Base-by-base conservation (phyloP, 2,888 invertebrate species). In the Allygus modestus region DNA sequence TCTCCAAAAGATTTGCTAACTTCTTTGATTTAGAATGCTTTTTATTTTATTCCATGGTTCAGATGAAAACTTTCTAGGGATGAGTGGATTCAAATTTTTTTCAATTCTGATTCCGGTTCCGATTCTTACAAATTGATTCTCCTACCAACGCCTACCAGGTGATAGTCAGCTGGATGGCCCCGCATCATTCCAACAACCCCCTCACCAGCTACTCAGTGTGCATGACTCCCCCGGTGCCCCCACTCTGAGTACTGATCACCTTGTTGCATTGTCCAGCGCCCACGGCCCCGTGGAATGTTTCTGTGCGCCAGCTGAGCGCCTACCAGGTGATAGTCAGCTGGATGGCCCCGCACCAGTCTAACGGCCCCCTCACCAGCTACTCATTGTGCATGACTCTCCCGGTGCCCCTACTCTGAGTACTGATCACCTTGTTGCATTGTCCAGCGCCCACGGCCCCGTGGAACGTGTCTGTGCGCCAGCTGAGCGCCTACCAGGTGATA, bases 161-260 rank as follows among this genome's bases (percentile, higher is more conserved):
- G 20, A 91, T 93, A 86, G 91, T 96, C 0, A 90, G 92, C 0
- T 97, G 97, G 97, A 92, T 93, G 86, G 91, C 93, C 12, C 96
- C 97, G 0, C 89, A 90, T 1, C 88, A 91, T 41, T 93, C 95
- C 0, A 93, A 93, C 85, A 96, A 96, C 0, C 87, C 91, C 0
- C 92, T 96, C 0, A 91, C 89, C 0, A 91, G 91, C 65, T 97
- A 96, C 89, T 20, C 77, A 1, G 71, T 46, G 12, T 93, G 92
- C 88, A 93, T 94, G 89, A 92, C 93, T 0, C 95, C 96, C 0
- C 93, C 93, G 0, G 89, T 92, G 0, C 94, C 94, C 15, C 93
- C 94, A 0, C 90, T 92, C 46, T 91, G 89, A n/a, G n/a, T n/a
- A n/a, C n/a, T 37, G 37, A 37, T 7, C 37, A 7, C 37, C 11